These are phyloP conservation scores for Barypeithes pellucidus DNA, from an alignment of 2,888 invertebrate genomes.

Conservation along the genomic window DNA sequence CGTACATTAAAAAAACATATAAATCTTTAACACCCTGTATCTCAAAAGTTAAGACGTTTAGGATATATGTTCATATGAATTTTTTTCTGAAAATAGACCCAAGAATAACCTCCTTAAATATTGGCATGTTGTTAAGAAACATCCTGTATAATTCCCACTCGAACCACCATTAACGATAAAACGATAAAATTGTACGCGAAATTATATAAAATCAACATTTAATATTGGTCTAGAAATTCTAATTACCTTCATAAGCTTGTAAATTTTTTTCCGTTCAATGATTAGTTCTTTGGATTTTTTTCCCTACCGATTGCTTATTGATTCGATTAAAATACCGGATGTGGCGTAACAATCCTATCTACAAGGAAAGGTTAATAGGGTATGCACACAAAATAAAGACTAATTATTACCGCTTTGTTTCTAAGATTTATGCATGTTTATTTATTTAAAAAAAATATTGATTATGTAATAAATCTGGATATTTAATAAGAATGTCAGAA, in stretches of 20 bases:
- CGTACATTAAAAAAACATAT: too few relatives aligned
- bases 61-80: too few relatives aligned
- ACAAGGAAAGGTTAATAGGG: conserved; percentile 46
- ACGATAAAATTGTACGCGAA: too few relatives aligned
- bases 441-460: conserved; percentile 2
- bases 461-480: neutral
- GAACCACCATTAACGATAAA: too few relatives aligned
- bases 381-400: conserved; percentile 25
- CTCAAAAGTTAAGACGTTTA: too few relatives aligned
- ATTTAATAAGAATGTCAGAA: neutral
- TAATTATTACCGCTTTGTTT: conserved; percentile 23
- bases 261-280: conserved; percentile 38
- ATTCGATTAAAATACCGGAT: conserved; percentile 35
- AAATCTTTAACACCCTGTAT: too few relatives aligned
- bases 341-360: conserved; percentile 34
- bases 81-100: too few relatives aligned
- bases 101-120: too few relatives aligned
- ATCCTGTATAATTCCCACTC: too few relatives aligned
- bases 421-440: conserved; percentile 26
- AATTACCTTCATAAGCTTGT: conserved; percentile 46
- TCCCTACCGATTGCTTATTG: conserved; percentile 12
- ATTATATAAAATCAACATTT: conserved; percentile 19
- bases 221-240: conserved; percentile 48
- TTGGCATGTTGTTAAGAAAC: too few relatives aligned
- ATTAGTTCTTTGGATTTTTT: conserved; percentile 44